Percentiles rank a stretch among this genome's conserved stretches.
Evolutionary conservation across 53 echinoderm and acorn worm genomes (phyloP).

Genomic region (Crossaster papposus): DNA sequence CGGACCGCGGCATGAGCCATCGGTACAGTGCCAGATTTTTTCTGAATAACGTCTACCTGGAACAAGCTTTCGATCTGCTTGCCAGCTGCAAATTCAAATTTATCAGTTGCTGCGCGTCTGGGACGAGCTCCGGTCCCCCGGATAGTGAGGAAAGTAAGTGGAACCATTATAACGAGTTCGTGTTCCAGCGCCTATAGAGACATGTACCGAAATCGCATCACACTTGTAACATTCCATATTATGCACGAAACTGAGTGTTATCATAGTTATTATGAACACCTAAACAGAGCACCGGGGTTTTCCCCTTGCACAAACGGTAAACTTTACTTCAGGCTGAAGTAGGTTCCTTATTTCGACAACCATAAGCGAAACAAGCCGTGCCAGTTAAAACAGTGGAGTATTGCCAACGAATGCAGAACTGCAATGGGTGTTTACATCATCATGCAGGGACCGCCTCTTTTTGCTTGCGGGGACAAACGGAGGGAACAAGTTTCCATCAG

Average conservation of each 20-base stretch:
- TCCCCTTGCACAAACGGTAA: not conserved
- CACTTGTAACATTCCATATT: constrained; percentile 38
- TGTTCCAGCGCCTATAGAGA: constrained; percentile 87
- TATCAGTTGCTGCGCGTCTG: constrained; percentile 91
- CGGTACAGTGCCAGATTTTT: constrained; percentile 94
- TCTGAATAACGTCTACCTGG: constrained; percentile 93
- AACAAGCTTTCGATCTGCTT: constrained; percentile 94
- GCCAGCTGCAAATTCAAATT: constrained; percentile 73
- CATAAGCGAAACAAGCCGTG: not conserved
- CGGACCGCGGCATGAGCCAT: constrained; percentile 84
- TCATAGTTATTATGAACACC: not conserved
- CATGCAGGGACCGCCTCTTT: constrained; percentile 6
- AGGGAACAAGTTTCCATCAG: not conserved
- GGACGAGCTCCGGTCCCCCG: constrained; percentile 91
- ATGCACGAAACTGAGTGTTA: constrained; percentile 27
- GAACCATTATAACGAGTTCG: constrained; percentile 99
- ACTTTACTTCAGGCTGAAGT: not conserved
- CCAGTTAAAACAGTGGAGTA: not conserved
- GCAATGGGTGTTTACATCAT: constrained; percentile 17
- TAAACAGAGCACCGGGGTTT: constrained; percentile 15
- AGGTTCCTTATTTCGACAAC: not conserved
- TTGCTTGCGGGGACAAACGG: not conserved
- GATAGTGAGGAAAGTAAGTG: constrained; percentile 98
- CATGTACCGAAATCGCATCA: not conserved
- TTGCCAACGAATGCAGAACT: constrained; percentile 10